Evolutionary conservation across 30 jellyfish, hydroid and myxozoan species (phyloP).

Genomic region (Rhopilema esculentum): DNA sequence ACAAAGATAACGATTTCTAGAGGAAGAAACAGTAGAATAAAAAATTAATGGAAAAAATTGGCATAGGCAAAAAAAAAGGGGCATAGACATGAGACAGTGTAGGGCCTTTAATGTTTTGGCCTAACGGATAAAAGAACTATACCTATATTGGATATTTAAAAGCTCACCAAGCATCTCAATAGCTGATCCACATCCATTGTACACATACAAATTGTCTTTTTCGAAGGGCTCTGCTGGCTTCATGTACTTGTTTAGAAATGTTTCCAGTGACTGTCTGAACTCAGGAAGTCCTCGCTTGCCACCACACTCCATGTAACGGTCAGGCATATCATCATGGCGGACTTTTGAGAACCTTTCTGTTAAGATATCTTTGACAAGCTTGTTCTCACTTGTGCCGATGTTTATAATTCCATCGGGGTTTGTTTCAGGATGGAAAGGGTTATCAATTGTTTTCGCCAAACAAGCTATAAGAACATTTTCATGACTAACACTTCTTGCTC

Average conservation of each 20-base stretch:
- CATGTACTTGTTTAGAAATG: slow-evolving; percentile 56
- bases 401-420: slow-evolving; percentile 84
- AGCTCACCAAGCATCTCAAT: slow-evolving; percentile 68
- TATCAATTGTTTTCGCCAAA: slow-evolving; percentile 45
- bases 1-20: neutral
- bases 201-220: slow-evolving; percentile 50
- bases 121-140: too few species aligned
- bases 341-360: slow-evolving; percentile 44
- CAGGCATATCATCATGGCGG: slow-evolving; percentile 44
- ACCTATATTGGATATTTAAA: too few species aligned
- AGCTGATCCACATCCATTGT: slow-evolving; percentile 86
- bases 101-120: too few species aligned
- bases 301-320: slow-evolving; percentile 33
- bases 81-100: too few species aligned
- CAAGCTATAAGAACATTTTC: slow-evolving; percentile 26
- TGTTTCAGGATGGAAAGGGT: slow-evolving; percentile 53
- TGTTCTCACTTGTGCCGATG: slow-evolving; percentile 85
- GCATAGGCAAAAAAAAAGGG: neutral
- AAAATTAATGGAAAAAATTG: neutral
- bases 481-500: neutral
- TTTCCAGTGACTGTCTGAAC: slow-evolving; percentile 65
- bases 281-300: slow-evolving; percentile 60
- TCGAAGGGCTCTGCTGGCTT: slow-evolving; percentile 54
- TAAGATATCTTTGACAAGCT: slow-evolving; percentile 48
- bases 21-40: neutral